These are phyloP conservation scores for Hippoglossus hippoglossus DNA, from an alignment of 2,797 vertebrate species.

Conservation along the genomic window DNA sequence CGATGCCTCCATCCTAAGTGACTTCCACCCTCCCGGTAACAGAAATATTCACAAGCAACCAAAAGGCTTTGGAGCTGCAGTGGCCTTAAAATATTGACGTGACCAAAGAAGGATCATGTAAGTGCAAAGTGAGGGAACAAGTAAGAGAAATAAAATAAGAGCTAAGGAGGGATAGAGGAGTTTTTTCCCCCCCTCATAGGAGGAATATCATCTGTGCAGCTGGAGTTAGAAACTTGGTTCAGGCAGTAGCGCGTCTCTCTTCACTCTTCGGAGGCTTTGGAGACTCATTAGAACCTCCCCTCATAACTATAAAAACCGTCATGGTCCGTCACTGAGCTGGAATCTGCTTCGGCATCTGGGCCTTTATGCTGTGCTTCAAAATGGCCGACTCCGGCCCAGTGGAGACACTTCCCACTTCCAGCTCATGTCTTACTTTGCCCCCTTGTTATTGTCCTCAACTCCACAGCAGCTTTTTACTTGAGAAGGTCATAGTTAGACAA, in stretches of 20 bases:
- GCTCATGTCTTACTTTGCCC: no score
- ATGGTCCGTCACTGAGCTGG: constrained; percentile 55
- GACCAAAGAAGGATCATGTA: constrained; percentile 25
- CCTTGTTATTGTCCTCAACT: no score
- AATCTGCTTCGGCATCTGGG: constrained; percentile 49
- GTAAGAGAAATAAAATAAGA: constrained; percentile 32
- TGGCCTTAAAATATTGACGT: constrained; percentile 30
- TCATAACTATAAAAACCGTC: constrained; percentile 56
- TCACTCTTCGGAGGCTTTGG: constrained; percentile 42
- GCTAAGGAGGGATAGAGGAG: constrained; percentile 19
- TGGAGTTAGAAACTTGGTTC: constrained; percentile 48
- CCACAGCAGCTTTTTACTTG: no score
- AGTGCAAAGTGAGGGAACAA: constrained; percentile 29
- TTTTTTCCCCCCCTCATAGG: constrained; percentile 26
- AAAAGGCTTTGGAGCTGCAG: constrained; percentile 19
- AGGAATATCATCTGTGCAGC: constrained; percentile 46
- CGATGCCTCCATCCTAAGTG: constrained; percentile 4
- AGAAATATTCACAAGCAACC: background rate
- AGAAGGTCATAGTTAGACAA: no score
- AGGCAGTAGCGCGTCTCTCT: constrained; percentile 40
- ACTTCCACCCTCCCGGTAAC: background rate
- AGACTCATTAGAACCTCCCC: constrained; percentile 70
- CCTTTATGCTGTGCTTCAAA: no score
- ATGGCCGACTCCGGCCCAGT: no score
- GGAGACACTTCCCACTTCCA: no score